Evolutionary conservation across 2,888 invertebrate species (phyloP).

Genomic region (Hypsopygia costalis): DNA sequence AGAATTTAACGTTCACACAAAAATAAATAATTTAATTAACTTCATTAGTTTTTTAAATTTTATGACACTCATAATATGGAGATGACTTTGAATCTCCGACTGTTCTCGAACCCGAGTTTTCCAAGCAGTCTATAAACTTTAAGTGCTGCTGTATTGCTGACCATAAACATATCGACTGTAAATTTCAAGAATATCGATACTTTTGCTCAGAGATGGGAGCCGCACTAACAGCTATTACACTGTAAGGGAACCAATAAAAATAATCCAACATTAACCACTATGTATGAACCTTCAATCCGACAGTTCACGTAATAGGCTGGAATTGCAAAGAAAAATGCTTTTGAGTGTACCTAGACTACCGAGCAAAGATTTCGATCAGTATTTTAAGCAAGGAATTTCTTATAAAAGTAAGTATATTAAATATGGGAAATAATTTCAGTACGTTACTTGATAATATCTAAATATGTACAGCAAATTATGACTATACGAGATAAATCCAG

Average conservation of each 20-base stretch:
- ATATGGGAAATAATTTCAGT: too few relatives aligned
- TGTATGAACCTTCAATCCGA: conserved; percentile 4
- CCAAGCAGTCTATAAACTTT: not conserved
- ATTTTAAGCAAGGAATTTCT: not conserved
- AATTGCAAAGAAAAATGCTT: not conserved
- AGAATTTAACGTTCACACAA: too few relatives aligned
- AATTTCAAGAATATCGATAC: not conserved
- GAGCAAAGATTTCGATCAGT: not conserved
- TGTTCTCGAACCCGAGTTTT: not conserved
- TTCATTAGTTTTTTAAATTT: too few relatives aligned
- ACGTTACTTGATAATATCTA: too few relatives aligned
- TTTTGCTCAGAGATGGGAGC: conserved; percentile 9
- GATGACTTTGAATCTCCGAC: not conserved
- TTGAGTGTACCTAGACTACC: not conserved
- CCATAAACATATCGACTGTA: not conserved
- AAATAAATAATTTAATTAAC: too few relatives aligned
- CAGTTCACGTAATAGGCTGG: not conserved
- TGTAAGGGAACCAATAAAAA: conserved; percentile 30
- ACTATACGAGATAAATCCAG: too few relatives aligned
- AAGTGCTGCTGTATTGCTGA: not conserved
- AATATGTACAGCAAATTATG: too few relatives aligned
- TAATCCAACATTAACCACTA: conserved; percentile 33
- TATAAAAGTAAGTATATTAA: not conserved
- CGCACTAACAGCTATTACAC: conserved; percentile 30
- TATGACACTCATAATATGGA: too few relatives aligned